Conservation (phyloP, 2,888 invertebrate genomes). For the Mystacides longicornis region DNA sequence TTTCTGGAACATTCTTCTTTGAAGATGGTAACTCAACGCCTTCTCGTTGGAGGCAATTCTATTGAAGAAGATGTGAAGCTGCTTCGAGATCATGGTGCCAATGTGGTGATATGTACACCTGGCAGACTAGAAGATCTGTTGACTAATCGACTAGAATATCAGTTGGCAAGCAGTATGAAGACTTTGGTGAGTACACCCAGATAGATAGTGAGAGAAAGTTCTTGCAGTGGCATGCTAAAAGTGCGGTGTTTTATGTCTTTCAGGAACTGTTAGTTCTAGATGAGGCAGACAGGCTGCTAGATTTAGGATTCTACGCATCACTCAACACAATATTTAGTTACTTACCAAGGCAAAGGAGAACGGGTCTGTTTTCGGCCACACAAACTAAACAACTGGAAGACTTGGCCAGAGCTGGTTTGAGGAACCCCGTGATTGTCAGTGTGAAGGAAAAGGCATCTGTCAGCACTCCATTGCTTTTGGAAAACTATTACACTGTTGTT, state of each 20-base stretch:
- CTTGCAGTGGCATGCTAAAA: no score
- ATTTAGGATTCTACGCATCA: slow-evolving; percentile 82
- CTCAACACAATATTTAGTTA: slow-evolving; percentile 84
- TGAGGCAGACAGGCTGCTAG: slow-evolving; percentile 92
- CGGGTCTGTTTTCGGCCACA: slow-evolving; percentile 98
- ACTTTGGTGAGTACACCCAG: slow-evolving; percentile 68
- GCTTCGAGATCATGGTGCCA: slow-evolving; percentile 61
- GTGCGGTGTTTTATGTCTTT: slow-evolving; percentile 27
- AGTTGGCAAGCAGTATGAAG: slow-evolving; percentile 65
- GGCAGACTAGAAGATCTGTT: slow-evolving; percentile 86
- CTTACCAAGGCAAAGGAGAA: slow-evolving; percentile 87
- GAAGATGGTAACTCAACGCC: slow-evolving; percentile 46
- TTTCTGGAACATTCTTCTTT: slow-evolving; percentile 48
- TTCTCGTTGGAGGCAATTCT: slow-evolving; percentile 77
- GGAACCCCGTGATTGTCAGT: slow-evolving; percentile 86
- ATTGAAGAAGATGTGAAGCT: slow-evolving; percentile 67
- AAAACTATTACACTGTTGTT: slow-evolving; percentile 74
- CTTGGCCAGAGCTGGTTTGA: slow-evolving; percentile 83
- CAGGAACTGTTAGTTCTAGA: slow-evolving; percentile 90
- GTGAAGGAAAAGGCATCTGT: slow-evolving; percentile 80
- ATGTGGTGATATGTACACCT: slow-evolving; percentile 91
- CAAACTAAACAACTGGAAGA: slow-evolving; percentile 92
- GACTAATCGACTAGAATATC: slow-evolving; percentile 60
- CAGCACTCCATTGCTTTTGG: slow-evolving; percentile 62
- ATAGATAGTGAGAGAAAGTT: no score